Base-by-base conservation (phyloP, 2,888 invertebrate genomes). In the Sesia apiformis region DNA sequence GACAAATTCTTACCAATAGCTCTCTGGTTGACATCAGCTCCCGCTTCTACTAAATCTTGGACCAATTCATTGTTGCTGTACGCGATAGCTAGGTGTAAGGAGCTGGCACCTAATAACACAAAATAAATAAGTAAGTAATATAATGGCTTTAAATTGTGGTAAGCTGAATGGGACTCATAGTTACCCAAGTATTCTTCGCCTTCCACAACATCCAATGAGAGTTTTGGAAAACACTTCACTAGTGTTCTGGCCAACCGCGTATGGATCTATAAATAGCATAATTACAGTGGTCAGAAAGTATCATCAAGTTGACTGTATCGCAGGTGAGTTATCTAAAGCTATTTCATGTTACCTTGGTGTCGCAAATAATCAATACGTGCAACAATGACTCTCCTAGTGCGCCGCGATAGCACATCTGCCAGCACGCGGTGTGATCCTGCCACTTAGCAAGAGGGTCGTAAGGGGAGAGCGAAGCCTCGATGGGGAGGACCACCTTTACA, bases 331-430 rank as follows among this genome's bases (percentile, higher is more conserved):
- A 23, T 23, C 23, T 23, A 23, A 23, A 23, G 23, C 23, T 42
- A 42, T 42, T 42, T 42, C 7, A 7, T 6, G 7, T 90, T 57
- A 93, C 92, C 80, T 96, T 94, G 0, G 97, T 97, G 78, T 98
- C 97, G 77, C 98, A 96, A 65, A 98, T 97, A 62, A 98, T 97
- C 54, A 98, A 91, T 3, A 99, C 95, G 74, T 99, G 99, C 6
- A 99, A 91, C 3, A 98, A 89, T 3, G 96, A 97, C 86, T 99
- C 99, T 0, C 99, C 99, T 0, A 99, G 90, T 0, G 97, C 96
- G 0, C 99, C 99, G 6, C 99, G 91, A 75, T 96, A 97, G 70
- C 97, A 96, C 95, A 99, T 96, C 80, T 98, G 97, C 99, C 99
- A 99, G 76, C 98, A 98, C 0, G 98, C 98, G 62, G 95, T 95